Evolutionary conservation across 2,888 invertebrate genomes (phyloP).

Genomic region (Limnephilus rhombicus): DNA sequence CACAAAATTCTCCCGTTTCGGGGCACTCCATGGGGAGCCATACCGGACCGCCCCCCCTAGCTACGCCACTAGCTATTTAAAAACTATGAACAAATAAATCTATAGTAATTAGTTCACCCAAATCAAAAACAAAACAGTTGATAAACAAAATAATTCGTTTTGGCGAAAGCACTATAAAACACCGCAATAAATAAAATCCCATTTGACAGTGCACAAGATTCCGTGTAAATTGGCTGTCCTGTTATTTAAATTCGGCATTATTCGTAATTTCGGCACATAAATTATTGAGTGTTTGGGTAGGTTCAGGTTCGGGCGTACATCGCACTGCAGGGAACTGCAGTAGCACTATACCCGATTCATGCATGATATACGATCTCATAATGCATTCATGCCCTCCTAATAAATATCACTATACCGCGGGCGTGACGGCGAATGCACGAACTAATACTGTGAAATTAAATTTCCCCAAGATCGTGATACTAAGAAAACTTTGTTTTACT

Average conservation of each 20-base stretch:
- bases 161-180: neutral
- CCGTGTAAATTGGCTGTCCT: neutral
- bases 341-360: conserved; percentile 24
- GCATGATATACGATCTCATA: conserved; percentile 52
- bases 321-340: conserved; percentile 31
- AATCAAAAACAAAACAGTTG: too few relatives aligned
- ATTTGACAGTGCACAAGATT: neutral
- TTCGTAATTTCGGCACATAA: conserved; percentile 22
- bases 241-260: neutral
- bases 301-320: neutral
- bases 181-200: neutral
- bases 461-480: neutral
- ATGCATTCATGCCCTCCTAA: conserved; percentile 43
- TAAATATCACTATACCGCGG: conserved; percentile 46
- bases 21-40: too few relatives aligned
- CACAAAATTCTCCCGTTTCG: too few relatives aligned
- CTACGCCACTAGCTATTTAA: too few relatives aligned
- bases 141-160: neutral
- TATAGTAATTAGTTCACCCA: too few relatives aligned
- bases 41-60: too few relatives aligned
- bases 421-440: neutral
- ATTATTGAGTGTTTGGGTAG: conserved; percentile 21
- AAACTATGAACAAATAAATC: too few relatives aligned
- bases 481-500: neutral
- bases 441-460: conserved; percentile 1